A percentile compares a stretch with the other conserved stretches of the same genome.
phyloP scores from a whole-genome alignment of 2,797 vertebrate genomes.

The Megaceryle alcyon region DNA sequence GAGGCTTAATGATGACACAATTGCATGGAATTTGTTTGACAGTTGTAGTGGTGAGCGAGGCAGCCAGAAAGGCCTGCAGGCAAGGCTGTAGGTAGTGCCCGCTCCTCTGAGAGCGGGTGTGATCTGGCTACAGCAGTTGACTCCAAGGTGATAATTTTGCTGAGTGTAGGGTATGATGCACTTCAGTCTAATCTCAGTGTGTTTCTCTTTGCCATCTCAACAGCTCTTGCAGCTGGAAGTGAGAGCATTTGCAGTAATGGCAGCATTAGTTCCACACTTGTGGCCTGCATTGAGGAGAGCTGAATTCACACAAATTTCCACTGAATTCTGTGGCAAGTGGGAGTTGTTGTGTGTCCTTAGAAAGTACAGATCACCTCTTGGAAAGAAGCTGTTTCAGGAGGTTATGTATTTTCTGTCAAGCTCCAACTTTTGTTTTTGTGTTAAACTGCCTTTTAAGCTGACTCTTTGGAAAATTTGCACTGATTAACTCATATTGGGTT shows the following conservation, averaged over 20 bases:
- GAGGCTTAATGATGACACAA: neutral
- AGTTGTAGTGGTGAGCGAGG: neutral
- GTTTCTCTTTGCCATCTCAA: neutral
- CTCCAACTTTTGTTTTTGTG: neutral
- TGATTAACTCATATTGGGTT: constrained; percentile 64
- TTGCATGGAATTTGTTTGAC: neutral
- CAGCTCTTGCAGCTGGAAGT: neutral
- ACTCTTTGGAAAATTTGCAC: constrained; percentile 12
- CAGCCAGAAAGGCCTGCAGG: neutral
- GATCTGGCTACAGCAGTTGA: neutral
- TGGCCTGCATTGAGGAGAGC: neutral
- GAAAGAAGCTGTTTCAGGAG: neutral
- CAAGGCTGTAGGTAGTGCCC: neutral
- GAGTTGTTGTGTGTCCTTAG: neutral
- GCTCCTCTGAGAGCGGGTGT: too few species aligned
- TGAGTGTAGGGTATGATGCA: neutral
- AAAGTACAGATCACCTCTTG: neutral
- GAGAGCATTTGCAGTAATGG: neutral
- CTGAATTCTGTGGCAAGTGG: neutral
- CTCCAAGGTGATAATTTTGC: neutral
- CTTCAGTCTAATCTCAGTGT: neutral
- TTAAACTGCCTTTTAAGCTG: constrained; percentile 29
- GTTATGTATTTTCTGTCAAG: neutral
- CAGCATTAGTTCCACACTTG: neutral
- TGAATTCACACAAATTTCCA: neutral